phyloP scores from a whole-genome alignment of 2,888 invertebrate species.

The Pediacus dermestoides region DNA sequence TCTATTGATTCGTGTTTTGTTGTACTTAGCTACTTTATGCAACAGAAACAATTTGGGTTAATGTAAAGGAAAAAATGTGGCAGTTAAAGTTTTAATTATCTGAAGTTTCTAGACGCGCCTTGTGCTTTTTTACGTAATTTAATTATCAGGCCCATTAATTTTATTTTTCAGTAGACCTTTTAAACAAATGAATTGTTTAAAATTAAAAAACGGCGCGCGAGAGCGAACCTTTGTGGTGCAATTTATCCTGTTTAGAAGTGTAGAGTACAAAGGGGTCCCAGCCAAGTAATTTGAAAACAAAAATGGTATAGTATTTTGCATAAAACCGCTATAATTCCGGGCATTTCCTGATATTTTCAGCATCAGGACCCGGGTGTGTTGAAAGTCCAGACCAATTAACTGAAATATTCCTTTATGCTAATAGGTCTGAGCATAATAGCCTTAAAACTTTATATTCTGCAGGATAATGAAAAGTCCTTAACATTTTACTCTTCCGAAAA shows the following conservation, averaged over 20 bases:
- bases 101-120: too few relatives aligned
- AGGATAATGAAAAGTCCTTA: slow-evolving; percentile 52
- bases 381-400: slow-evolving; percentile 47
- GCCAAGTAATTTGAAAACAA: slow-evolving; percentile 39
- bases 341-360: slow-evolving; percentile 42
- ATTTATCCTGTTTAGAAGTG: slow-evolving; percentile 35
- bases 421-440: slow-evolving; percentile 49
- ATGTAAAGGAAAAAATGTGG: too few relatives aligned
- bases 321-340: slow-evolving; percentile 43
- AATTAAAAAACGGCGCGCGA: too few relatives aligned
- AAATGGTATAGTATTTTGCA: slow-evolving; percentile 36
- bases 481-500: slow-evolving; percentile 52
- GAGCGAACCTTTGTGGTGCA: slow-evolving; percentile 15
- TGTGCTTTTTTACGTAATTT: too few relatives aligned
- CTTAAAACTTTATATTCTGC: slow-evolving; percentile 50
- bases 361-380: slow-evolving; percentile 32
- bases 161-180: too few relatives aligned
- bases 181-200: too few relatives aligned
- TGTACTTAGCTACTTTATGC: too few relatives aligned
- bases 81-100: too few relatives aligned
- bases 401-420: slow-evolving; percentile 51
- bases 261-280: slow-evolving; percentile 31
- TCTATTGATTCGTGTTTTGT: too few relatives aligned
- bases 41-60: too few relatives aligned
- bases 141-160: too few relatives aligned